Evolutionary conservation across 92 coral and sea anemone genomes (phyloP).

Genomic region (Ricordea florida): DNA sequence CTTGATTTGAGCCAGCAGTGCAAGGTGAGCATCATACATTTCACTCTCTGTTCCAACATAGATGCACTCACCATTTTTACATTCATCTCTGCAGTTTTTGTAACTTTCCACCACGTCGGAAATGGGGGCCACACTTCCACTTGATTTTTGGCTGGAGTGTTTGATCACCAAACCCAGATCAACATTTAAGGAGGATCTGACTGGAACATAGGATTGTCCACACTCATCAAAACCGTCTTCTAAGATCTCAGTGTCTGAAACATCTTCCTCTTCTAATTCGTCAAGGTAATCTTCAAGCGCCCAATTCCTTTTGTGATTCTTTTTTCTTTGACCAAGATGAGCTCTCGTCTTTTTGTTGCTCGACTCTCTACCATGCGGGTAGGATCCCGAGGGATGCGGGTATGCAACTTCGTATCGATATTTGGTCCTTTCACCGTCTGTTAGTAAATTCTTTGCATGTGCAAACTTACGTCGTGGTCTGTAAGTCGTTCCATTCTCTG

Average conservation of each 20-base stretch:
- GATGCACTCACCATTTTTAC: constrained; percentile 36
- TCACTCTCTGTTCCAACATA: constrained; percentile 15
- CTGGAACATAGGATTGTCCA: background rate
- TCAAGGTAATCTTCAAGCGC: background rate
- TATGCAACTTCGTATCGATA: constrained; percentile 61
- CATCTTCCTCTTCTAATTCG: background rate
- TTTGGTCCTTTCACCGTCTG: background rate
- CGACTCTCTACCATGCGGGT: constrained; percentile 18
- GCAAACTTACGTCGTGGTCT: constrained; percentile 48
- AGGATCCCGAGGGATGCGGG: constrained; percentile 42
- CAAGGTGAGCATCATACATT: background rate
- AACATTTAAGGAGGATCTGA: background rate
- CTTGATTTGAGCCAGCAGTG: background rate
- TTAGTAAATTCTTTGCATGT: constrained; percentile 12
- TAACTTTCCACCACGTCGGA: background rate
- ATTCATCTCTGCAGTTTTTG: background rate
- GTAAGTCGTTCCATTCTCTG: constrained; percentile 36
- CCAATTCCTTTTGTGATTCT: background rate
- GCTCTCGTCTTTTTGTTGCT: background rate
- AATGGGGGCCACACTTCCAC: too few species aligned
- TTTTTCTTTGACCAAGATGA: background rate
- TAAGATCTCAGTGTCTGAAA: too few species aligned
- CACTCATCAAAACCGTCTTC: too few species aligned
- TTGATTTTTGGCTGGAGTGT: too few species aligned
- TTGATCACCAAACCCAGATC: background rate